Base-by-base conservation (phyloP, 2,888 invertebrate genomes). In the Limnephilus marmoratus region DNA sequence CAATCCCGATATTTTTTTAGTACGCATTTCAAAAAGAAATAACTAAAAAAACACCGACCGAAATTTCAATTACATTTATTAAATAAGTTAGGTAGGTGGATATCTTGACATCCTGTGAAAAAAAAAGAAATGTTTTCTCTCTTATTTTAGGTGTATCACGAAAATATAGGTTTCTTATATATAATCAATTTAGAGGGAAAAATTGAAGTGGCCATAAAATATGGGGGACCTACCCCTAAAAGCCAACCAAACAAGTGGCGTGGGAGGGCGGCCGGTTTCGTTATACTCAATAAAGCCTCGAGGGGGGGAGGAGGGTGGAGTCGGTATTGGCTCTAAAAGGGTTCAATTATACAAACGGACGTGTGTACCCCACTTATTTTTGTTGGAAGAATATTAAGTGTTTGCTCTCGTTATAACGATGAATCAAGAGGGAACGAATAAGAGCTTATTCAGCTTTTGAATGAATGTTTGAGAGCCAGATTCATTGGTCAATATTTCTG, bases 311-410 rank as follows among this genome's bases (percentile, higher is more conserved):
- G 85, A 24, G 45, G 13, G 45, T 41, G 45, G 24, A n/a, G 41
- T n/a, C 24, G n/a, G 41, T 85, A 85, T 85, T 85, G 85, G 85
- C 45, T 29, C 85, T 85, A 85, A 85, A 85, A 45, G 45, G 85
- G 85, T 85, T 85, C 85, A 85, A 85, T 85, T 85, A 85, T 85
- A 85, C 41, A n/a, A 13, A 85, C 85, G 85, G 34, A 41, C 85
- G 85, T 85, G 45, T 41, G 85, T n/a, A 41, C 24, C 41, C 85
- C 85, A 45, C 85, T 85, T 41, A 85, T 85, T 85, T 37, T 85
- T 85, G 83, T 83, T 18, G 83, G 83, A 18, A 83, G 83, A 83
- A 83, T 83, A 83, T 83, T 83, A 83, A 83, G 83, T 83, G 83
- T 37, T 83, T 24, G 83, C 83, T 37, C 31, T 24, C 53, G 53